Conservation (phyloP, 1,140 invertebrate genomes). For the Drosophila nigromelanica region DNA sequence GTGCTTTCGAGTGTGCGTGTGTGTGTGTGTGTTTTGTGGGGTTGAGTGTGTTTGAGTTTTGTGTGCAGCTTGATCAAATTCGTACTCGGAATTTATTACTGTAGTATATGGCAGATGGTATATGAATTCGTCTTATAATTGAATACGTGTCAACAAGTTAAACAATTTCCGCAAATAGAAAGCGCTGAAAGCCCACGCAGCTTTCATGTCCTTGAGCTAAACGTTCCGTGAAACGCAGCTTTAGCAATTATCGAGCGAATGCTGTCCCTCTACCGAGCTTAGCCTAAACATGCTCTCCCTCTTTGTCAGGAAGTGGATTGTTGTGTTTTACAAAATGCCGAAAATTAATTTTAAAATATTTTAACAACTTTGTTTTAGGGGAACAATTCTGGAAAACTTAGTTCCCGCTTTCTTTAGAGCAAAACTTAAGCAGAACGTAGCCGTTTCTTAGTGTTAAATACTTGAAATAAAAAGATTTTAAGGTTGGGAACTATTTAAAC, state of each 20-base stretch:
- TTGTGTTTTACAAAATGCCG: background rate
- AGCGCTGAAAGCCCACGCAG: conserved; percentile 23
- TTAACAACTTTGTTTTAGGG: background rate
- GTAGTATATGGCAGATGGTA: conserved; percentile 5
- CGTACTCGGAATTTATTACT: conserved; percentile 15
- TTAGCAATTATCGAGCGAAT: conserved; percentile 29
- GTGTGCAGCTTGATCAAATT: conserved; percentile 63
- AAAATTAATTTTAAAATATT: conserved; percentile 1
- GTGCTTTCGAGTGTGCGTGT: background rate
- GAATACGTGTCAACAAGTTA: conserved; percentile 77
- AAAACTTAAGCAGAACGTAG: no score
- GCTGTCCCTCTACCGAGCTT: background rate
- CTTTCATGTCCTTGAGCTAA: conserved; percentile 36
- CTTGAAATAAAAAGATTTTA: no score
- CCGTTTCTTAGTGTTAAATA: no score
- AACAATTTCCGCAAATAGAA: conserved; percentile 46
- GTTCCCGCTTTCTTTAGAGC: no score
- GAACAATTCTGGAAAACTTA: background rate
- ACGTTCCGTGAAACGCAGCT: conserved; percentile 22
- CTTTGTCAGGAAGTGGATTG: conserved; percentile 13
- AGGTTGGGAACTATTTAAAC: no score
- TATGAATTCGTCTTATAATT: conserved; percentile 69
- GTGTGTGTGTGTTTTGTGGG: background rate
- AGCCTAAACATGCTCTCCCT: background rate
- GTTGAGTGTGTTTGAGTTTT: conserved; percentile 11